A percentile compares a stretch with the other conserved stretches of the same genome.
Evolutionary conservation across 2,797 vertebrate species (phyloP).

Genomic region (Onychomys torridus): DNA sequence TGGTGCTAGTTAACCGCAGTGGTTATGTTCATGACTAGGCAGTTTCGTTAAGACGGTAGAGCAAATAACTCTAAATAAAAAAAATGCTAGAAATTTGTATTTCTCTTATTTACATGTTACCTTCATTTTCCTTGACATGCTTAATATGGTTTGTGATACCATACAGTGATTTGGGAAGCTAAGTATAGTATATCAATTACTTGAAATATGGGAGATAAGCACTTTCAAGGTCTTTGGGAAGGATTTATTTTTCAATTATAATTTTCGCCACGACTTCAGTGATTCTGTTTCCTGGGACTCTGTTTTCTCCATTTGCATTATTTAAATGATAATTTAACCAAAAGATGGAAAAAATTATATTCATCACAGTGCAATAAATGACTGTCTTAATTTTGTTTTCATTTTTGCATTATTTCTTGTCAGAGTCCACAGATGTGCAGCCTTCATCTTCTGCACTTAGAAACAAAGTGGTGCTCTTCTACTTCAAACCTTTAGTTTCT

Average conservation of each 20-base stretch:
- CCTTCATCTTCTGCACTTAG: conserved; percentile 4
- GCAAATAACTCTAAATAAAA: not conserved
- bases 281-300: not conserved
- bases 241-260: not conserved
- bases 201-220: not conserved
- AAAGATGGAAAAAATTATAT: not conserved
- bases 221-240: not conserved
- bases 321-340: conserved; percentile 18
- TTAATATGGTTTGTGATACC: not conserved
- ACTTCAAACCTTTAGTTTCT: not conserved
- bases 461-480: not conserved
- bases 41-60: not conserved
- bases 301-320: not conserved
- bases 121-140: not conserved
- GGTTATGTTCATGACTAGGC: not conserved
- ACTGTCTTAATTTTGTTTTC: conserved; percentile 19
- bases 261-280: not conserved
- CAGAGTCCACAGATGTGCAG: not conserved
- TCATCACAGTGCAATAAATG: not conserved
- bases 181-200: not conserved
- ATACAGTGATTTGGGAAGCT: not conserved
- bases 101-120: not conserved
- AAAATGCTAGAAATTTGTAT: not conserved
- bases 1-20: not conserved
- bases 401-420: not conserved